phyloP scores from a whole-genome alignment of 2,797 vertebrate species.

The Enteromius trimaculatus region DNA sequence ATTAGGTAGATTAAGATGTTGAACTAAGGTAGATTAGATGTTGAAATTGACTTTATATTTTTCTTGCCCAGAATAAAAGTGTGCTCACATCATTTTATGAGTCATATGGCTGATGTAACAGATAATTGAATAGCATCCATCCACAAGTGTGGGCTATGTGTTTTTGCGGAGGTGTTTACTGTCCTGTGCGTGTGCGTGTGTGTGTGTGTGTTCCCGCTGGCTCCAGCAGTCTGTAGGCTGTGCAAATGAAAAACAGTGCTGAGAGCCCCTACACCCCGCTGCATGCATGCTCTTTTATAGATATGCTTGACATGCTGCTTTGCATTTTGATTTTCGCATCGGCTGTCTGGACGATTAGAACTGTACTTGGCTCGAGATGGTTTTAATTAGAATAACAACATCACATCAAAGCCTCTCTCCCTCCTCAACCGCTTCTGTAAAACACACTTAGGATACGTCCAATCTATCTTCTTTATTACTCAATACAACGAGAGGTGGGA shows the following conservation, averaged over 20 bases:
- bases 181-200: slow-evolving; percentile 23
- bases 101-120: slow-evolving; percentile 63
- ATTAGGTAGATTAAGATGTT: no score
- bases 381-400: slow-evolving; percentile 72
- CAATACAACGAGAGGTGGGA: slow-evolving; percentile 2
- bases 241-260: slow-evolving; percentile 62
- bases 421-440: slow-evolving; percentile 6
- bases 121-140: slow-evolving; percentile 60
- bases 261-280: slow-evolving; percentile 64
- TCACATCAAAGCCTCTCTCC: slow-evolving; percentile 69
- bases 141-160: slow-evolving; percentile 50
- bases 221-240: slow-evolving; percentile 73
- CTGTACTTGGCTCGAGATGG: slow-evolving; percentile 70
- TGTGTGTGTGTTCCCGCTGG: slow-evolving; percentile 51
- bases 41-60: slow-evolving; percentile 13
- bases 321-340: slow-evolving; percentile 74
- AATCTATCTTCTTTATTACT: slow-evolving; percentile 40
- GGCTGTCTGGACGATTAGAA: slow-evolving; percentile 76
- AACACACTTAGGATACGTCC: background rate
- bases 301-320: slow-evolving; percentile 71
- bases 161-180: slow-evolving; percentile 54
- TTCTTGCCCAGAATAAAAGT: slow-evolving; percentile 40
- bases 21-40: slow-evolving; percentile 30
- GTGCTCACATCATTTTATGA: slow-evolving; percentile 60
- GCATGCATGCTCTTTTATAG: slow-evolving; percentile 71